Conservation (phyloP, 2,797 vertebrate genomes). For the Crypturellus tataupa region DNA sequence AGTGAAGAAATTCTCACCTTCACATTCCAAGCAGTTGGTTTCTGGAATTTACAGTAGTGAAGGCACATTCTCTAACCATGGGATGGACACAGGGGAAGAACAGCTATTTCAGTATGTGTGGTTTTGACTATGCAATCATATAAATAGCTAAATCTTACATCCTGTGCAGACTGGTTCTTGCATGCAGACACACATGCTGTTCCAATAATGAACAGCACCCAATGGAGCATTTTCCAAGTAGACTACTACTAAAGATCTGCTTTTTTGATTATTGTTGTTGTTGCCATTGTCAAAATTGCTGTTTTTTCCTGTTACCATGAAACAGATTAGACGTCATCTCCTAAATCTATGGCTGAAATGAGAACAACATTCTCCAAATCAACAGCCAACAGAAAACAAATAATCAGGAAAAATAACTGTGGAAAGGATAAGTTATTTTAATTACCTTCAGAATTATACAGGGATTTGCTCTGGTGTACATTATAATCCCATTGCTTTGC, state of each 20-base stretch:
- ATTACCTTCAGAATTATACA: conserved; percentile 95
- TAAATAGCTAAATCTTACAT: conserved; percentile 38
- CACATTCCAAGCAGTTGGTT: not conserved
- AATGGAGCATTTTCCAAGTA: conserved; percentile 32
- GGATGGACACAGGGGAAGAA: not conserved
- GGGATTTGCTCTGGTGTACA: conserved; percentile 93
- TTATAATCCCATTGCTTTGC: conserved; percentile 94
- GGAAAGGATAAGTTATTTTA: conserved; percentile 65
- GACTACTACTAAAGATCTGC: conserved; percentile 32
- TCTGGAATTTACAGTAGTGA: not conserved
- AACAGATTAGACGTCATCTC: conserved; percentile 49
- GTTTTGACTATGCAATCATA: conserved; percentile 31
- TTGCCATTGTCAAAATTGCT: conserved; percentile 5
- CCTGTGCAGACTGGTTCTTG: not conserved
- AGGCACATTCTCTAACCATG: not conserved
- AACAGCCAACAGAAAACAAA: conserved; percentile 51
- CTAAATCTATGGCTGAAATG: conserved; percentile 59
- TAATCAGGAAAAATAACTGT: conserved; percentile 54
- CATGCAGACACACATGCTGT: not conserved
- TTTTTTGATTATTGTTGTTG: conserved; percentile 32
- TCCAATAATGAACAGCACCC: conserved; percentile 26
- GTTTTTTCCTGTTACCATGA: conserved; percentile 23
- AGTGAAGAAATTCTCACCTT: not conserved
- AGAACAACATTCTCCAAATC: conserved; percentile 45
- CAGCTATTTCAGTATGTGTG: not conserved